Evolutionary conservation across 2,113 vertebrate genomes (phyloP), one percentile per base, ranked within the genome.

Genomic region (Eulacestoma nigropectus): DNA sequence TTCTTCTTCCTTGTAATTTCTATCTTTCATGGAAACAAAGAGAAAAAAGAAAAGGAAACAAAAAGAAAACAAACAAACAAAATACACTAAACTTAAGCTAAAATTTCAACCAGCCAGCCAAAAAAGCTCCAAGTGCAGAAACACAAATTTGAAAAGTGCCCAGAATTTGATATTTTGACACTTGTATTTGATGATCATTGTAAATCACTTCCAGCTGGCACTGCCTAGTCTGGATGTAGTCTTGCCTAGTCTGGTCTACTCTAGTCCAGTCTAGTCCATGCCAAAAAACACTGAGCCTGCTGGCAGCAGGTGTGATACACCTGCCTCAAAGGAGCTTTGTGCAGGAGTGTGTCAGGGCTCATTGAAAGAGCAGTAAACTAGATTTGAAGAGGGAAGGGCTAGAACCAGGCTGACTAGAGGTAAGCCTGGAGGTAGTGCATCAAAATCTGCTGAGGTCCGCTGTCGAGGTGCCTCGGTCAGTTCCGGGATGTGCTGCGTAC

Each of bases 81-180:
- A 32, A 49, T 13, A 10, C 3, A 50, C 4, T 5, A 21, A 81
- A 55, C 0, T 6, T 42, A 56, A 17, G 11, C 16, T 47, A 70
- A n/a, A 27, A 19, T 42, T 52, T 6, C 14, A 46, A 35, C 2
- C 2, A 56, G 16, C 1, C 8, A 56, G 41, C 8, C 2, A 33
- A 14, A 30, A 35, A 25, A 42, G 1, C 0, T 7, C 2, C 3
- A 33, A 50, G 18, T 5, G 16, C 15, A 77, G 25, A 57, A 49
- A 47, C 2, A 3, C 5, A 46, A 16, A 26, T 65, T 55, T 75
- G 16, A 55, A 60, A 63, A 63, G 4, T 53, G 15, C 1, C 1
- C 9, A 70, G 15, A 56, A 56, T 62, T 56, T n/a, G 15, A 17
- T 6, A 4, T 76, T 87, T 76, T 62, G 18, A 8, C 47, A 6